Evolutionary conservation across 2,888 invertebrate species (phyloP), one percentile per base, ranked within the genome.

Genomic region (Galerucella calmariensis): DNA sequence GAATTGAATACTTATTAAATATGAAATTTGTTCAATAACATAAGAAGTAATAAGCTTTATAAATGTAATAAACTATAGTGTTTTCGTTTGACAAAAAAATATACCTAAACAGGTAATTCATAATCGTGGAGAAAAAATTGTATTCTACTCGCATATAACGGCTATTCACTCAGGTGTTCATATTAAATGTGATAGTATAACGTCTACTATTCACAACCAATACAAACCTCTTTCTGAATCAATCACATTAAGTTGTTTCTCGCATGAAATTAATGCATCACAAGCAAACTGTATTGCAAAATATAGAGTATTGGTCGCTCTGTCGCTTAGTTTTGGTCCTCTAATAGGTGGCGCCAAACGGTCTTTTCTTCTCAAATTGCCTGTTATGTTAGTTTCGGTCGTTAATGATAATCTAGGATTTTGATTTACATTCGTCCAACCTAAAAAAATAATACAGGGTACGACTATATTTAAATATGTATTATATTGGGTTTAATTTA

Each of bases 201-300:
- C 35, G 35, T 41, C 8, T 67, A 9, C 8, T 67, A 9, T 24
- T 48, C 1, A 46, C 5, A 56, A 44, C 27, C 63, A 62, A 51
- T 72, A 0, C 94, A 16, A 58, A 81, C 81, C 94, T 78, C 90
- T 90, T 56, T 92, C 92, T 0, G 90, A 88, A 85, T 95, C 95
- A 74, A 95, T 89, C 51, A 87, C 87, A 85, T 94, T 92, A 11
- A 94, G 85, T 75, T 91, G 88, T 20, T 87, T 88, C 80, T 93
- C 92, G 75, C 90, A 90, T 48, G 89, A 88, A 46, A 91, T 88
- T 68, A 95, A 83, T 14, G 90, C 90, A 35, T 91, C 87, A 76
- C 89, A 89, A 11, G 87, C 88, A 79, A 87, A 89, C 71, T 84
- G 85, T 53, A 88, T 69, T 44, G 86, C 81, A 51, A 83, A 81